These are phyloP conservation scores for Caenorhabditis auriculariae DNA, from an alignment of 2,888 invertebrate species.

Conservation along the genomic window DNA sequence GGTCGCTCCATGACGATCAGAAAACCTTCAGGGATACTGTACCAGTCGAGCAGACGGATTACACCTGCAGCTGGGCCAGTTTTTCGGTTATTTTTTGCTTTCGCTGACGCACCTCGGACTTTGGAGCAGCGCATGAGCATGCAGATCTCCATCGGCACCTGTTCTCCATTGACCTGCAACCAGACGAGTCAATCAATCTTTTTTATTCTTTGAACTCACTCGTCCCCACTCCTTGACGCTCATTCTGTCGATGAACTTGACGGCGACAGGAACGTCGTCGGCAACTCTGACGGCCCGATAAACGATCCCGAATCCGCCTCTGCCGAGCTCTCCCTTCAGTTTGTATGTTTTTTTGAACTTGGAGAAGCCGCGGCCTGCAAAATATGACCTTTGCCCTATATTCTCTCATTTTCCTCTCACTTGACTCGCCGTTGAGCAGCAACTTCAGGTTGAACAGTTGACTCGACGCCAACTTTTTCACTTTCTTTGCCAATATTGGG, in stretches of 20 bases:
- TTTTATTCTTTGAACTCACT: constrained; percentile 11
- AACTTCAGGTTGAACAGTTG: constrained; percentile 42
- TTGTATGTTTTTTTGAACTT: constrained; percentile 59
- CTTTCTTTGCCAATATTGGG: constrained; percentile 45
- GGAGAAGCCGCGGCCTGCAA: constrained; percentile 51
- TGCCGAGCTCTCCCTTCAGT: constrained; percentile 53
- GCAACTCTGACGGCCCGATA: constrained; percentile 43
- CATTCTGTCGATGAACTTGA: constrained; percentile 59
- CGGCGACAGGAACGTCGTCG: constrained; percentile 56
- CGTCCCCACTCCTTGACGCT: constrained; percentile 55
- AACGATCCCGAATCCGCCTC: constrained; percentile 51
- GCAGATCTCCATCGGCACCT: constrained; percentile 60
- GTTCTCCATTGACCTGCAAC: constrained; percentile 56
- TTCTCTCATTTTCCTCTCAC: constrained; percentile 11
- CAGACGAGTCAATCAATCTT: not conserved
- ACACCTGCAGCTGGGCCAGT: constrained; percentile 36
- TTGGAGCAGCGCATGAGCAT: constrained; percentile 55
- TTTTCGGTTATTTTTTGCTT: not conserved
- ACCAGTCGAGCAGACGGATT: constrained; percentile 59
- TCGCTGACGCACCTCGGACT: constrained; percentile 20
- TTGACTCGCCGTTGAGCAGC: constrained; percentile 45
- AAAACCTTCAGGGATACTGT: constrained; percentile 59
- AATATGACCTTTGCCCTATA: not conserved
- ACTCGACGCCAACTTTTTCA: constrained; percentile 39
- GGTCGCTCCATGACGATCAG: constrained; percentile 62